Conservation (phyloP, 2,797 vertebrate species). For the Phoebastria nigripes region DNA sequence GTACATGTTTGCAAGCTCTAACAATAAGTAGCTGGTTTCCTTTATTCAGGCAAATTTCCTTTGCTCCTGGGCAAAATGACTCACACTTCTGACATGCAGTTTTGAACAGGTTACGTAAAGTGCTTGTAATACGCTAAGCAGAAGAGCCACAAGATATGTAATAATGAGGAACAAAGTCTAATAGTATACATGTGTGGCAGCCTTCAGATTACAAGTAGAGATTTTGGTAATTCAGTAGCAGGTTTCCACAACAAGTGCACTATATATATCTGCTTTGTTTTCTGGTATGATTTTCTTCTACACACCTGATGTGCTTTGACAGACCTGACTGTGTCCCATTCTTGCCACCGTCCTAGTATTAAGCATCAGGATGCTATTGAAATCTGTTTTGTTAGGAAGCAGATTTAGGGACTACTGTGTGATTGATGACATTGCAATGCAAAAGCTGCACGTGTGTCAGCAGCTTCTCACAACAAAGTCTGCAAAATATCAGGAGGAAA, state of each 20-base stretch:
- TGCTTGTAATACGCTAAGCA: background rate
- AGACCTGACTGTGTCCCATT: background rate
- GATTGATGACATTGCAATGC: background rate
- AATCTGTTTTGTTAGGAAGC: background rate
- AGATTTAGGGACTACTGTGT: background rate
- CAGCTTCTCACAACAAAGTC: background rate
- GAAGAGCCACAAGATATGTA: background rate
- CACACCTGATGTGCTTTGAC: background rate
- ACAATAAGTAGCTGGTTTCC: background rate
- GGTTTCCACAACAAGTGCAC: background rate
- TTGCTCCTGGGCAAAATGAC: background rate
- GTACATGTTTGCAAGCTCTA: background rate
- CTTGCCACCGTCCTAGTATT: background rate
- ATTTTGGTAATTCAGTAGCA: background rate
- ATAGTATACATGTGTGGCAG: background rate
- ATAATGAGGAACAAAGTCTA: background rate
- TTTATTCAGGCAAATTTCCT: background rate
- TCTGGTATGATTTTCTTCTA: background rate
- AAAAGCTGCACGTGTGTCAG: background rate
- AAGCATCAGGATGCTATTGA: background rate
- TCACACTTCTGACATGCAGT: fast-evolving
- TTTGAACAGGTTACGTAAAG: background rate
- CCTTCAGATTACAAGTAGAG: background rate
- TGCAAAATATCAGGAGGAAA: background rate
- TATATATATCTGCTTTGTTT: background rate